Evolutionary conservation across 2,888 invertebrate species (phyloP), one percentile per base, ranked within the genome.

Genomic region (Drosophila prolongata): DNA sequence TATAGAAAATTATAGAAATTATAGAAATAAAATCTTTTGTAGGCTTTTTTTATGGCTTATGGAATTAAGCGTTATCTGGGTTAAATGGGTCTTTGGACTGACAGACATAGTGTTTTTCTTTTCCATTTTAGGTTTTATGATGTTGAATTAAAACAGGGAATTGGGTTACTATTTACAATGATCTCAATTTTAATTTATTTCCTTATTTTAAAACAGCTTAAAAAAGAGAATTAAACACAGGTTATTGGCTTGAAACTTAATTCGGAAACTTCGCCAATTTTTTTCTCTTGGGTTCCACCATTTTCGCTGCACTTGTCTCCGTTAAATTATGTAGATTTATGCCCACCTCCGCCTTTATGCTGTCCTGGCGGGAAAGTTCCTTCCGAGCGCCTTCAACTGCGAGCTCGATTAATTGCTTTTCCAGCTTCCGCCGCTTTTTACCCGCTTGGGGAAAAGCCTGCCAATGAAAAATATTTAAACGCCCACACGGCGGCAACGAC

Each of bases 241-340:
- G 10, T 2, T 34, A 13, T 8, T 37, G n/a, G 10, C 9, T 4
- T 13, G 14, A 2, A 16, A 16, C 16, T 40, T 6, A 13, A 5
- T 19, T 14, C 6, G 30, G 9, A 30, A 16, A 34, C 19, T 19
- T 19, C 3, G 1, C 34, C 13, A 16, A 19, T 34, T 11, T 0
- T 24, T 11, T 34, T 10, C 14, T 34, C 34, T 24, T 44, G 14
- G 10, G 11, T 16, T 11, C 19, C 46, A 34, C 13, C 14, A 34
- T 59, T 37, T 43, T 3, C n/a, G 34, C 16, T 50, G 65, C 64
- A 64, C 65, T 64, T 64, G 65, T 56, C 79, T 56, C 64, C 37
- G 8, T 65, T 77, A 68, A 85, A 79, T 87, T 87, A 82, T 82
- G 85, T 77, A 85, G 72, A 81, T 87, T 87, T 81, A 87, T 87